These are phyloP conservation scores for Drosophila gunungcola DNA, from an alignment of 1,140 invertebrate genomes.

Conservation along the genomic window DNA sequence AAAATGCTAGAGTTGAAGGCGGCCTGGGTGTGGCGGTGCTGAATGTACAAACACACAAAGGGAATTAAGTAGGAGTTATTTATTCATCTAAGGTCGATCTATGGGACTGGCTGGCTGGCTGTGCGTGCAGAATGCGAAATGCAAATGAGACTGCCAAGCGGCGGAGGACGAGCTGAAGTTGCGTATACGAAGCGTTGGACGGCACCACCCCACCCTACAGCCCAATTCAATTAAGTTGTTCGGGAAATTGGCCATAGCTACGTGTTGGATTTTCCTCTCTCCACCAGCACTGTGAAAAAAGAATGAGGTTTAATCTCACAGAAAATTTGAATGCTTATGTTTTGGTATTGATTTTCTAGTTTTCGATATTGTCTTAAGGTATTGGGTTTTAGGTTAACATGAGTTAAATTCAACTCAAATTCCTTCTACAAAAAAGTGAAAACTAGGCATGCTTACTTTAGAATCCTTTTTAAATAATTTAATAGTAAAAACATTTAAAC, in stretches of 20 bases:
- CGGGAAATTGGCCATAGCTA: constrained; percentile 65
- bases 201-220: not conserved
- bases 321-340: too few relatives aligned
- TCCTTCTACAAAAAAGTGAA: too few relatives aligned
- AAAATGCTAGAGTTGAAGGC: constrained; percentile 76
- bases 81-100: constrained; percentile 51
- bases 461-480: too few relatives aligned
- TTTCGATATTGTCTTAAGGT: too few relatives aligned
- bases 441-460: too few relatives aligned
- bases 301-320: too few relatives aligned
- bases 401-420: too few relatives aligned
- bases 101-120: constrained; percentile 14
- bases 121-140: constrained; percentile 45
- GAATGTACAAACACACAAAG: constrained; percentile 12
- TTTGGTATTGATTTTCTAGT: too few relatives aligned
- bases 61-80: constrained; percentile 37
- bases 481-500: too few relatives aligned
- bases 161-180: constrained; percentile 30
- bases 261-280: constrained; percentile 56
- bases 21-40: constrained; percentile 43
- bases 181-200: constrained; percentile 57
- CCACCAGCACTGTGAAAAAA: constrained; percentile 15
- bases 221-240: constrained; percentile 80
- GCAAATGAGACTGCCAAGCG: constrained; percentile 28
- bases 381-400: too few relatives aligned